Evolutionary conservation across 2,888 invertebrate species (phyloP), one percentile per base, ranked within the genome.

Genomic region (Cantharis flavilabris): DNA sequence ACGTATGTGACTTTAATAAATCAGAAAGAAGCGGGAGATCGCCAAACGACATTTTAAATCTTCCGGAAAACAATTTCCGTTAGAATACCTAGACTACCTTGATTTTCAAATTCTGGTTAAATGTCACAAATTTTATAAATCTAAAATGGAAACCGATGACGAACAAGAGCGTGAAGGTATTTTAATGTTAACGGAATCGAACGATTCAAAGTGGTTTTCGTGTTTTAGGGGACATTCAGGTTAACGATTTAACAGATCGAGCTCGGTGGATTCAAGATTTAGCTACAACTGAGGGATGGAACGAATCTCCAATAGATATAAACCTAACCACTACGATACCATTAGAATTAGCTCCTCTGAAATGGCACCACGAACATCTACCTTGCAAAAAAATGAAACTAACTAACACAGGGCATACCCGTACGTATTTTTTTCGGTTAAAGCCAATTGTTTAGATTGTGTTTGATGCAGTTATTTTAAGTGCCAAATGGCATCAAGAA

Each of bases 351-450:
- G 90, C 91, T 2, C 88, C 89, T 70, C 86, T 94, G 11, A 85
- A 87, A 64, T 92, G 92, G 92, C 88, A 88, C 78, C 91, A 93
- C 84, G 91, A 91, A 78, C 90, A 92, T 33, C 85, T 90, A 2
- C 88, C 87, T 67, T 93, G 93, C 0, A 91, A 91, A 82, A 92
- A 92, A 85, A 87, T 93, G 79, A 93, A 93, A 85, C 77, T 94
- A 16, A 91, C 91, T 0, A 94, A 94, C 81, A 92, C 92, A n/a
- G 93, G 93, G 73, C 90, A 90, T 78, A 93, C 93, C 64, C 87
- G 93, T 93, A 84, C 88, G 87, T 77, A 62, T 11, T 28, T 14
- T 33, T 16, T 49, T 49, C 49, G n/a, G 7, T 70, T n/a, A 10
- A 26, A 30, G 28, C 23, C 63, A 13, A 9, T 18, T 30, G 49